Percentiles rank a stretch among this genome's conserved stretches.
Evolutionary conservation across 1,140 invertebrate genomes (phyloP).

Genomic region (Dufourea novaeangliae): DNA sequence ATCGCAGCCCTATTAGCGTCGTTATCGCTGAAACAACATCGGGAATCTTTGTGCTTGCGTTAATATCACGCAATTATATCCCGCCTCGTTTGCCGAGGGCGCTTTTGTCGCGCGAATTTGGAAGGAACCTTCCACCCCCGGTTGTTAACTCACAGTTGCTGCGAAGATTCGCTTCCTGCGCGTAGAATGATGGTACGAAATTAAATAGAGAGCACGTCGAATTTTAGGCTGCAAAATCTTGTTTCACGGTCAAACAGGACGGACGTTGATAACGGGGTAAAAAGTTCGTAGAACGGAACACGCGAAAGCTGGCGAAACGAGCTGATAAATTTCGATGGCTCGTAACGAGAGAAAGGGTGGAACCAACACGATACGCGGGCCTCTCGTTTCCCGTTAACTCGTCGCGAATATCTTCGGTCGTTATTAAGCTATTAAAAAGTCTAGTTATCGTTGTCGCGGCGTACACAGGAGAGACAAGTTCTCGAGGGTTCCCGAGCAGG

Average conservation of each 20-base stretch:
- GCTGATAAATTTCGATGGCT: conserved; percentile 1
- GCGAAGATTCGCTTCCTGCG: no score
- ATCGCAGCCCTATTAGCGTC: neutral
- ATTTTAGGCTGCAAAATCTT: no score
- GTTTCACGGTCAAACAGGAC: no score
- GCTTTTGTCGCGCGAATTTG: neutral
- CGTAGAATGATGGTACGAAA: no score
- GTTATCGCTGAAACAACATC: neutral
- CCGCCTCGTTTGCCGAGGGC: neutral
- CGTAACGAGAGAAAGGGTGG: neutral
- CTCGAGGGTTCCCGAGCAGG: conserved; percentile 57
- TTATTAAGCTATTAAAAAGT: conserved; percentile 65
- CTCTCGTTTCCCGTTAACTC: conserved; percentile 36
- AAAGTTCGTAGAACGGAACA: neutral
- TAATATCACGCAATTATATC: neutral
- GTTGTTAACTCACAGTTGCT: no score
- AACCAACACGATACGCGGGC: neutral
- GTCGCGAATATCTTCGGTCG: conserved; percentile 39
- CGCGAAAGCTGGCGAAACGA: neutral
- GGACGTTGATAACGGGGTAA: no score
- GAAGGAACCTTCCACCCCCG: neutral
- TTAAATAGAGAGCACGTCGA: no score
- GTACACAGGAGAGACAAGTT: conserved; percentile 47
- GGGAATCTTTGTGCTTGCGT: neutral
- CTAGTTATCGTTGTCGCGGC: conserved; percentile 55